These are phyloP conservation scores for Pelagia noctiluca DNA, from an alignment of 30 jellyfish, hydroid and myxozoan species.

Conservation along the genomic window DNA sequence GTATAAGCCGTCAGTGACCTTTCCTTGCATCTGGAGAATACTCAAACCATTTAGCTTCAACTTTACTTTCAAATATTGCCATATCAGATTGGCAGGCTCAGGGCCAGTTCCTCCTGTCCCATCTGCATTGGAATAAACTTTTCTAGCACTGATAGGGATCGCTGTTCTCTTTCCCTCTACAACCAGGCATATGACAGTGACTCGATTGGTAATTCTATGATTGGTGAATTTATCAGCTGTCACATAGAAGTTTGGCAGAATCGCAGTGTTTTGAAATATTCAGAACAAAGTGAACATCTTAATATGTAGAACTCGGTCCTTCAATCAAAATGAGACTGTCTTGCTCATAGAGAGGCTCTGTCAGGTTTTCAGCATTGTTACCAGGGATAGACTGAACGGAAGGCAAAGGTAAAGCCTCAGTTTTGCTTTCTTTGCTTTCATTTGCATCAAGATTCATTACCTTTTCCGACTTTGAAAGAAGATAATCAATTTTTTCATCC, in stretches of 20 bases:
- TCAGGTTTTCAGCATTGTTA: too few species aligned
- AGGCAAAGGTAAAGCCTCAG: too few species aligned
- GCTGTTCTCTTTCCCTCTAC: slow-evolving; percentile 26
- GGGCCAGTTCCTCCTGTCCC: slow-evolving; percentile 27
- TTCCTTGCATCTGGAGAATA: slow-evolving; percentile 33
- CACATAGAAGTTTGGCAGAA: slow-evolving; percentile 18
- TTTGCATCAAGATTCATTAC: too few species aligned
- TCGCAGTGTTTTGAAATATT: slow-evolving; percentile 20
- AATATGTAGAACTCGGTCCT: too few species aligned
- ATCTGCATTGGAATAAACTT: slow-evolving; percentile 9
- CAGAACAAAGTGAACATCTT: too few species aligned
- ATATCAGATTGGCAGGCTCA: slow-evolving; percentile 26
- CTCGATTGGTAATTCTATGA: slow-evolving; percentile 21
- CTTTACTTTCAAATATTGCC: slow-evolving; percentile 1
- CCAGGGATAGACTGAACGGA: too few species aligned
- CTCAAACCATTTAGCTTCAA: neutral
- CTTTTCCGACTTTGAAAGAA: too few species aligned
- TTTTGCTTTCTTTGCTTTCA: too few species aligned
- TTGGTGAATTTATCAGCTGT: slow-evolving; percentile 40
- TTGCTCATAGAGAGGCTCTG: too few species aligned
- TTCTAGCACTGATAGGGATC: neutral
- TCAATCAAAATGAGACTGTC: too few species aligned
- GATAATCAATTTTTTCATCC: too few species aligned
- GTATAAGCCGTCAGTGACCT: slow-evolving; percentile 1
- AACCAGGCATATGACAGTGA: neutral